phyloP scores from a whole-genome alignment of 2,888 invertebrate species.

The Proisotoma minuta region DNA sequence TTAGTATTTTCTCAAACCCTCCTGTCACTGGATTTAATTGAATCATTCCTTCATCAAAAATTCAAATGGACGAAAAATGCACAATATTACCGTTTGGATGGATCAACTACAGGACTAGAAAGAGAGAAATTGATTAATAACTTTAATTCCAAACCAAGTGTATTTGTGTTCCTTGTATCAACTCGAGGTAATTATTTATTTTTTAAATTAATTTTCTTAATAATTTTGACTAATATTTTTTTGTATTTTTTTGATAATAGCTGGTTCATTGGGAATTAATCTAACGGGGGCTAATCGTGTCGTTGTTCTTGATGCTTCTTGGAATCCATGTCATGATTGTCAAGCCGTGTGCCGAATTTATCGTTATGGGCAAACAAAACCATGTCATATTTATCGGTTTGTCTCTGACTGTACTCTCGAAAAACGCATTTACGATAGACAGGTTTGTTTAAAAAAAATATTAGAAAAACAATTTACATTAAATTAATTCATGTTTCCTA shows the following conservation, averaged over 20 bases:
- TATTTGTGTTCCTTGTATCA: conserved; percentile 89
- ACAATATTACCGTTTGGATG: conserved; percentile 80
- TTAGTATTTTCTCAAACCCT: conserved; percentile 82
- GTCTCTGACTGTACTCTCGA: conserved; percentile 97
- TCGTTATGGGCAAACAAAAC: conserved; percentile 88
- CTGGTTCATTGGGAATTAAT: conserved; percentile 95
- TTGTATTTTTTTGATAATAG: too few relatives aligned
- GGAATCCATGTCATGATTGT: conserved; percentile 99
- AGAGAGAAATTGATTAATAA: conserved; percentile 93
- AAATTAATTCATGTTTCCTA: too few relatives aligned
- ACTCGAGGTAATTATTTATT: conserved; percentile 61
- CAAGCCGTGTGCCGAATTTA: conserved; percentile 96
- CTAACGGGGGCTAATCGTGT: conserved; percentile 95
- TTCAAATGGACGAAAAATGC: conserved; percentile 86
- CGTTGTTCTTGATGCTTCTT: conserved; percentile 94
- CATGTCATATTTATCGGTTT: conserved; percentile 90
- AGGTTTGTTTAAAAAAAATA: too few relatives aligned
- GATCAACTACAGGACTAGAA: conserved; percentile 89
- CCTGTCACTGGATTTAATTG: conserved; percentile 89
- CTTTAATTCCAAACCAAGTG: conserved; percentile 82
- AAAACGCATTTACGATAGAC: conserved; percentile 95
- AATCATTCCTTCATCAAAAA: conserved; percentile 91
- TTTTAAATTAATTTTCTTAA: background rate
- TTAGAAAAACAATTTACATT: too few relatives aligned
- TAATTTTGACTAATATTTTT: background rate